phyloP scores from a whole-genome alignment of 2,113 vertebrate species.

The Uropsilus gracilis region DNA sequence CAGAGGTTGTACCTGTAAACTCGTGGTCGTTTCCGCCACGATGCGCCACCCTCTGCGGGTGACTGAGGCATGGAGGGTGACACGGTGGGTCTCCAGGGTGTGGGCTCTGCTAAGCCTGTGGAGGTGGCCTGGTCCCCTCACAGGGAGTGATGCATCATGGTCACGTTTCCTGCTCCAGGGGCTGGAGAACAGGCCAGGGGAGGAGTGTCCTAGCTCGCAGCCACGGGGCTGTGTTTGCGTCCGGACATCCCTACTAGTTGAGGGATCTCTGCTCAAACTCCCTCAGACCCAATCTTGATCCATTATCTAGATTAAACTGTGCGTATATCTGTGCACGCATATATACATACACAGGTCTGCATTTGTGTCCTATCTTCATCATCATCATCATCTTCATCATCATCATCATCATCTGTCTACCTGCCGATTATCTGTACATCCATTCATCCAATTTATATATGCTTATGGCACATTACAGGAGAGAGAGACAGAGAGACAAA shows the following conservation, averaged over 20 bases:
- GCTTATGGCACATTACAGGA: background rate
- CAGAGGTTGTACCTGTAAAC: background rate
- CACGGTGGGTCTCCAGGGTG: too few relatives aligned
- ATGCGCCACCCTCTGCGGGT: background rate
- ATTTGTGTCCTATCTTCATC: too few relatives aligned
- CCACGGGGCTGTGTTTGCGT: background rate
- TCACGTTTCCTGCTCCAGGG: background rate
- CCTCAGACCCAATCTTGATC: background rate
- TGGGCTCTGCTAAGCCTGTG: too few relatives aligned
- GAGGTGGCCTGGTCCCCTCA: background rate
- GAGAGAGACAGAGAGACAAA: too few relatives aligned
- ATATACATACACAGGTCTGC: too few relatives aligned
- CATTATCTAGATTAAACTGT: too few relatives aligned
- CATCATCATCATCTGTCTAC: too few relatives aligned
- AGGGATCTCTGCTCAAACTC: background rate
- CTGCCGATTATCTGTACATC: background rate
- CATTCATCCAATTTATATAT: background rate
- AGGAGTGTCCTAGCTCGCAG: background rate
- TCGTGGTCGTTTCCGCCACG: constrained; percentile 7
- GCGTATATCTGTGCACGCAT: too few relatives aligned
- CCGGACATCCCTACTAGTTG: background rate
- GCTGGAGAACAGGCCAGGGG: background rate
- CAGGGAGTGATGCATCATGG: background rate
- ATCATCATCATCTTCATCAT: too few relatives aligned
- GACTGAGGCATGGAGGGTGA: too few relatives aligned